These are phyloP conservation scores for Pterocles orientalis DNA, from an alignment of 2,113 vertebrate species.

Conservation along the genomic window DNA sequence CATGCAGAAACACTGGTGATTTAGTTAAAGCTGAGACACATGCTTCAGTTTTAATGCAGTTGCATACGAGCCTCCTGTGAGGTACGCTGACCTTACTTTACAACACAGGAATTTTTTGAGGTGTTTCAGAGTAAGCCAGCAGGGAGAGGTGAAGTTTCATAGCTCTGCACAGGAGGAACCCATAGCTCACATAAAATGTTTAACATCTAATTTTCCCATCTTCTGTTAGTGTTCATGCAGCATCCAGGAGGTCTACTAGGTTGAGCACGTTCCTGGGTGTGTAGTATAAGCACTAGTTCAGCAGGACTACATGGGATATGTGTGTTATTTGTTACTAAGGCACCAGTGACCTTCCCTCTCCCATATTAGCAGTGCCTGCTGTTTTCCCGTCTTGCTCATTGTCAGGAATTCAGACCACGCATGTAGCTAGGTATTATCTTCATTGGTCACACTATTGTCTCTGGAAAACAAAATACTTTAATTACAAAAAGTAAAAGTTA, in stretches of 20 bases:
- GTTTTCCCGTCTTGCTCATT: not conserved
- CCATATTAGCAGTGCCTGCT: not conserved
- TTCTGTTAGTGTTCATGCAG: not conserved
- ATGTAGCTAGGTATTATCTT: not conserved
- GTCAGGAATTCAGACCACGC: not conserved
- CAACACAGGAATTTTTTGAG: accelerated
- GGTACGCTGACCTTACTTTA: not conserved
- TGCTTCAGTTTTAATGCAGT: not conserved
- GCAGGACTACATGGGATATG: not conserved
- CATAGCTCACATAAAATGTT: not conserved
- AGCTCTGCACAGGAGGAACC: not conserved
- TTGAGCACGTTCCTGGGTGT: not conserved
- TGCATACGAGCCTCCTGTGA: not conserved
- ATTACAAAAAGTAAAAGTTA: not conserved
- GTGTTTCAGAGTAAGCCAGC: not conserved
- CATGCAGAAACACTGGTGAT: not conserved
- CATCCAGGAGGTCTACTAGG: not conserved
- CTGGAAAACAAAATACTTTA: not conserved
- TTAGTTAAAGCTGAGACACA: not conserved
- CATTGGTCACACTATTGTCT: not conserved
- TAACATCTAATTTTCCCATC: not conserved
- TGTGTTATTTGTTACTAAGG: not conserved
- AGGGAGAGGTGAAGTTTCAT: not conserved
- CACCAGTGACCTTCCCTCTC: slow-evolving; percentile 13
- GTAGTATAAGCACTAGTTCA: not conserved